Conservation (phyloP, 2,888 invertebrate genomes). For the Drosophila lacicola region DNA sequence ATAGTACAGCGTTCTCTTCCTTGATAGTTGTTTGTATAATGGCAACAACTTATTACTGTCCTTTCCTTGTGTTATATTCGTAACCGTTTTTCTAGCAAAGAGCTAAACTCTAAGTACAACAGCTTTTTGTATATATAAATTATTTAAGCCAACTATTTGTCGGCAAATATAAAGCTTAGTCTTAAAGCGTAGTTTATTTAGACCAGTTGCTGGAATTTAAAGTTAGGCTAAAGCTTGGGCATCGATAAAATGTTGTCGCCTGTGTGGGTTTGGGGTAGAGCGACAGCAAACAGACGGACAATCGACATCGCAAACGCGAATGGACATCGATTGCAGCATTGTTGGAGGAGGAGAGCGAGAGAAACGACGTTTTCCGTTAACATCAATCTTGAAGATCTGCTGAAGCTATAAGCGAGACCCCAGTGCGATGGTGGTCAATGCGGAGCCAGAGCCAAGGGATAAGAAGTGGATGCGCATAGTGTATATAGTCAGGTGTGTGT, state of each 20-base stretch:
- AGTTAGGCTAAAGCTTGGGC: no score
- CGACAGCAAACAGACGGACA: constrained; percentile 38
- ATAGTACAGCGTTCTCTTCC: no score
- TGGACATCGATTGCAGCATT: constrained; percentile 32
- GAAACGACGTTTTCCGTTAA: constrained; percentile 84
- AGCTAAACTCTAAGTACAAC: not conserved
- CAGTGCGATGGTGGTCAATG: constrained; percentile 22
- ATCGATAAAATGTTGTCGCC: constrained; percentile 30
- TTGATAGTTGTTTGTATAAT: no score
- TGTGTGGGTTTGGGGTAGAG: constrained; percentile 12
- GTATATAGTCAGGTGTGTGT: constrained; percentile 10
- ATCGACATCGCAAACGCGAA: constrained; percentile 47
- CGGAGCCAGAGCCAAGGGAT: constrained; percentile 45
- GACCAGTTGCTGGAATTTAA: no score
- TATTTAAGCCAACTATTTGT: no score
- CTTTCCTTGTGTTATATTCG: no score
- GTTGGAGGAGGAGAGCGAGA: constrained; percentile 33
- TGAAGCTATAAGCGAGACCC: constrained; percentile 18
- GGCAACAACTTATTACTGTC: no score
- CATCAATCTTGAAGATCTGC: constrained; percentile 83
- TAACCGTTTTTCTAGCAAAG: not conserved
- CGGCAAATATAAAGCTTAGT: no score
- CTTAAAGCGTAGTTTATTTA: no score
- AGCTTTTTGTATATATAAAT: not conserved
- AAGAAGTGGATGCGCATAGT: constrained; percentile 21